Percentiles rank a stretch among this genome's conserved stretches.
Conservation (phyloP, 2,797 vertebrate genomes). For the Fringilla coelebs region DNA sequence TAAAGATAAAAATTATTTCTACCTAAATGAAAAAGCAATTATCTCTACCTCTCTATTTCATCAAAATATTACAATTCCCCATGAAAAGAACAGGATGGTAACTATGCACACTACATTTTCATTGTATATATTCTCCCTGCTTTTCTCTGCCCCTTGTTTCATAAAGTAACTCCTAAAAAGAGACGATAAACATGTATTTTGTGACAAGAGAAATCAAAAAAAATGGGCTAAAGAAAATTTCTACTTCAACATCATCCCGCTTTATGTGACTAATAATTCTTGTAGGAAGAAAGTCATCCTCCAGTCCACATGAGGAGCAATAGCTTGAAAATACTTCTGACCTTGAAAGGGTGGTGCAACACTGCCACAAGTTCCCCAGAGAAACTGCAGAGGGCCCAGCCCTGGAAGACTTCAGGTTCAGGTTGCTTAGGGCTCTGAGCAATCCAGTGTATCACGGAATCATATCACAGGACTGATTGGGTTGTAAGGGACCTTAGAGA, state of each 20-base stretch:
- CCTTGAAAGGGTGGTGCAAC: background rate
- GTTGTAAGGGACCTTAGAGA: background rate
- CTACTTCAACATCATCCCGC: background rate
- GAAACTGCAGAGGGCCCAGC: background rate
- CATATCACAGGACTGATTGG: background rate
- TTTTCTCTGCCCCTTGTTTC: background rate
- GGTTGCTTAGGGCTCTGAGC: background rate
- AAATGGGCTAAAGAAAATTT: background rate
- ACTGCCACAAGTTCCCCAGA: background rate
- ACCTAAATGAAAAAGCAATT: background rate
- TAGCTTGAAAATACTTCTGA: background rate
- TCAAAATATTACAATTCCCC: background rate
- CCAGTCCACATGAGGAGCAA: background rate
- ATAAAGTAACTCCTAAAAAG: background rate
- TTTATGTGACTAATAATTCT: background rate
- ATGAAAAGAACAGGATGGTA: background rate
- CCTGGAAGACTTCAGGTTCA: background rate
- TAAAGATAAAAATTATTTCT: background rate
- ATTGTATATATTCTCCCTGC: background rate
- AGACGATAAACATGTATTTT: background rate
- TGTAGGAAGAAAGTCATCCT: background rate
- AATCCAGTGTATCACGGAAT: background rate
- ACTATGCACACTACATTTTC: background rate
- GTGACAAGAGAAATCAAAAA: background rate
- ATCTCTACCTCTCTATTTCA: background rate